A percentile compares a stretch with the other conserved stretches of the same genome.
These are phyloP conservation scores for Drosophila pseudoobscura DNA, from an alignment of 1,140 invertebrate species.

Conservation along the genomic window DNA sequence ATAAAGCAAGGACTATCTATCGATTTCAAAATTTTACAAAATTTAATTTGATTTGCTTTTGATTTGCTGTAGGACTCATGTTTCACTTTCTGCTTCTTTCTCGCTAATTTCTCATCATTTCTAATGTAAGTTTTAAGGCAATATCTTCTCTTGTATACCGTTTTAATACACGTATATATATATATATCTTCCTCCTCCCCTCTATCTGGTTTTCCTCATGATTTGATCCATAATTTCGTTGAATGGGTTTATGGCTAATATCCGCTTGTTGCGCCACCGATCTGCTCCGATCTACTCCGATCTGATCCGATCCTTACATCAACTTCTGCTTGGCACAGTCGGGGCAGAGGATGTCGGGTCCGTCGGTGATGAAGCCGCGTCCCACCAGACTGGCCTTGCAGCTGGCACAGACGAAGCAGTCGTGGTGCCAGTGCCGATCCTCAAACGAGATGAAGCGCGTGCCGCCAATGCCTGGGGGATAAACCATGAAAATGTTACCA, in stretches of 20 bases:
- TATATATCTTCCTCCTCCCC: slow-evolving; percentile 14
- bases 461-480: slow-evolving; percentile 93
- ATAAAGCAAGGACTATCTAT: slow-evolving; percentile 46
- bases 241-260: slow-evolving; percentile 73
- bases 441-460: slow-evolving; percentile 99
- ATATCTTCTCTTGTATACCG: slow-evolving; percentile 71
- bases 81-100: slow-evolving; percentile 5
- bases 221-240: slow-evolving; percentile 77
- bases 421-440: slow-evolving; percentile 99
- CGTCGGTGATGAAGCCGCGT: slow-evolving; percentile 99
- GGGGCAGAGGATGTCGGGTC: slow-evolving; percentile 97
- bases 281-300: neutral
- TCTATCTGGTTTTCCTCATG: slow-evolving; percentile 25
- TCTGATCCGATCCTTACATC: slow-evolving; percentile 84
- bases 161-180: slow-evolving; percentile 67
- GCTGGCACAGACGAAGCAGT: slow-evolving; percentile 98
- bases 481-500: neutral
- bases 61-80: slow-evolving; percentile 34
- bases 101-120: slow-evolving; percentile 61
- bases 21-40: slow-evolving; percentile 53
- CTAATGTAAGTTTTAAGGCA: slow-evolving; percentile 75
- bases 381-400: slow-evolving; percentile 98
- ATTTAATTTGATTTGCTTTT: slow-evolving; percentile 51
- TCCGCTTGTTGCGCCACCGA: slow-evolving; percentile 30
- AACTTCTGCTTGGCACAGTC: slow-evolving; percentile 99